Base-by-base conservation (phyloP, 2,888 invertebrate genomes). In the Panzeria rudis region DNA sequence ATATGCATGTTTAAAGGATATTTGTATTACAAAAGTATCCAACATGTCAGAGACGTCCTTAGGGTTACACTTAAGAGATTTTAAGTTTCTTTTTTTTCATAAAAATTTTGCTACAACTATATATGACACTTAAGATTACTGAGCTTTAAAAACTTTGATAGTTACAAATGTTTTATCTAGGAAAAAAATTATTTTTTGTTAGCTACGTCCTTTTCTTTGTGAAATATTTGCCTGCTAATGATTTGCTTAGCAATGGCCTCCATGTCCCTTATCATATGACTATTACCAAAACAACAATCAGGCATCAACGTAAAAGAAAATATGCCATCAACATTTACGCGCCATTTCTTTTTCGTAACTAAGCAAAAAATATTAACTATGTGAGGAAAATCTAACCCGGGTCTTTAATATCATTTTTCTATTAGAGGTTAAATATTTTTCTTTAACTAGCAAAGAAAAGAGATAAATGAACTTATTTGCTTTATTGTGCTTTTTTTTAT, bases 211-310 rank as follows among this genome's bases (percentile, higher is more conserved):
- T n/a, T 81, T 68, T 25, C n/a, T 32, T 9, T 50, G 29, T 3
- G 3, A 8, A 50, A 44, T 54, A 54, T 76, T 59, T 59, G 44
- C 15, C 56, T 77, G 54, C 17, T 75, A 75, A 81, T 73, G 59
- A 54, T 35, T 69, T 69, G 52, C 52, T 56, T 32, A 50, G 47
- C 66, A 41, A 17, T 62, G 44, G 75, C 81, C 81, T 69, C 68
- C 68, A 81, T 61, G 32, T 52, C 59, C 52, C 61, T 50, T 68
- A 62, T 44, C 52, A 35, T 52, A 6, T 3, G 2, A 1, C 15
- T 35, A 25, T 23, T 23, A 29, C 32, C 59, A 59, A 41, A 41
- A 44, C 64, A 80, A 38, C 1, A 52, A 32, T 17, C 32, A 66
- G 23, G 52, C 35, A 52, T n/a, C 17, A 47, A 17, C 13, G 59